Base-by-base conservation (phyloP, 2,113 vertebrate genomes). In the Balaenoptera acutorostrata region DNA sequence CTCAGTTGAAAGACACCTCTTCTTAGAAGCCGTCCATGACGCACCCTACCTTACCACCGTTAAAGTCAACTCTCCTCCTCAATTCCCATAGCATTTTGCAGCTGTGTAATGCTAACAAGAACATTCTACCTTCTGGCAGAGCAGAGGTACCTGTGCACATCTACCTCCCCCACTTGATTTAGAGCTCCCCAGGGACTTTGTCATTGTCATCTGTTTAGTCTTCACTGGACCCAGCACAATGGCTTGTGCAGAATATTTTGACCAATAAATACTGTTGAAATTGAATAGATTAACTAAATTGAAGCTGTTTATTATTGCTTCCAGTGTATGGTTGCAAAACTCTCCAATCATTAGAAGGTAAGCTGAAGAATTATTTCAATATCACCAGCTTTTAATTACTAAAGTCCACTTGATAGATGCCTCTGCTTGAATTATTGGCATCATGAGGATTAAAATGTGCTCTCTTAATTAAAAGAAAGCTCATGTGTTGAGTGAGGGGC, bases 321-420 rank as follows among this genome's bases (percentile, higher is more conserved):
- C 69, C 64, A 55, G 39, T 81, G 36, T 90, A 71, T 81, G 36
- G 57, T 66, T 88, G 61, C 71, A 84, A 95, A 95, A 84, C 69
- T 84, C 69, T 96, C 63, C 44, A 85, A 81, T 31, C 64, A 77
- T 93, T 92, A 88, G n/a, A 84, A 96, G 21, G 33, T 88, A 95
- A 90, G 46, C 27, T 71, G 64, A 88, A 82, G 36, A 94, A 96
- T 90, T 97, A 82, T 85, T 95, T 96, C 84, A 92, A 90, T 17
- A 96, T 92, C 52, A 88, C 44, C 68, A 88, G 80, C 44, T 97
- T 96, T 97, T 97, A 97, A 94, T 97, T 96, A 96, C 69, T 87
- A 52, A 66, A 89, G 49, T 88, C 57, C 63, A 80, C 52, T 84
- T 95, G 93, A 95, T 77, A 46, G 77, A 96, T 94, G 68, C n/a